These are phyloP conservation scores for Mnemiopsis leidyi DNA, from an alignment of 37 sponge, comb jelly and placozoan genomes.

Conservation along the genomic window DNA sequence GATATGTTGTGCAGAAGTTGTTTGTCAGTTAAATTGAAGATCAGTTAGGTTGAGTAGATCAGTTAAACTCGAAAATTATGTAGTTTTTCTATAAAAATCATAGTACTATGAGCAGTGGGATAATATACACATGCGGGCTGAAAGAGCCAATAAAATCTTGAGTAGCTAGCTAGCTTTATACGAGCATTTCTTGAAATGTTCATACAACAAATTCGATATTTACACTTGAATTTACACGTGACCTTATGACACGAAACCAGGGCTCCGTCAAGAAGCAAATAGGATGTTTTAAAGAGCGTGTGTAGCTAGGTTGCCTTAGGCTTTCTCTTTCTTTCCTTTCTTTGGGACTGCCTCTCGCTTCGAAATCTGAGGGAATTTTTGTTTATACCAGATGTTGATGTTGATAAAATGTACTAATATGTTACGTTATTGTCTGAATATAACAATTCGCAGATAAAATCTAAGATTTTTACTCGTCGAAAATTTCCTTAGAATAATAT, in stretches of 20 bases:
- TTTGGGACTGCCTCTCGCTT: conserved; percentile 27
- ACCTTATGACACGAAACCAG: not conserved
- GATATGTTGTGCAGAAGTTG: too few species aligned
- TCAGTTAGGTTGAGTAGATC: too few species aligned
- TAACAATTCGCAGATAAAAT: too few species aligned
- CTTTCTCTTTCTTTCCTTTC: conserved; percentile 64
- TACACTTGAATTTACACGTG: not conserved
- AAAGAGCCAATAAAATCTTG: conserved; percentile 20
- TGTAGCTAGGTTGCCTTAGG: not conserved
- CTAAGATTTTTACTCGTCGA: too few species aligned
- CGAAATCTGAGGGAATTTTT: conserved; percentile 60
- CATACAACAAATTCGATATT: not conserved
- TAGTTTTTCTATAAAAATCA: conserved; percentile 34
- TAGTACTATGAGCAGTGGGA: conserved; percentile 30
- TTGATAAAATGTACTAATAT: too few species aligned
- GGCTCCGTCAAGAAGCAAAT: not conserved
- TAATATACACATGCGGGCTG: not conserved
- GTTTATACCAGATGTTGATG: too few species aligned
- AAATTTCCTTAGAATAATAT: too few species aligned
- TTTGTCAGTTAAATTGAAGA: too few species aligned
- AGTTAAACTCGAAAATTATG: not conserved
- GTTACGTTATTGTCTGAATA: too few species aligned
- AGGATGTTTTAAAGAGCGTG: not conserved
- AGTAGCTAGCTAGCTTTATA: not conserved
- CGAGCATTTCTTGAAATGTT: not conserved